phyloP scores from a whole-genome alignment of 2,113 vertebrate genomes.

The Anguilla rostrata region DNA sequence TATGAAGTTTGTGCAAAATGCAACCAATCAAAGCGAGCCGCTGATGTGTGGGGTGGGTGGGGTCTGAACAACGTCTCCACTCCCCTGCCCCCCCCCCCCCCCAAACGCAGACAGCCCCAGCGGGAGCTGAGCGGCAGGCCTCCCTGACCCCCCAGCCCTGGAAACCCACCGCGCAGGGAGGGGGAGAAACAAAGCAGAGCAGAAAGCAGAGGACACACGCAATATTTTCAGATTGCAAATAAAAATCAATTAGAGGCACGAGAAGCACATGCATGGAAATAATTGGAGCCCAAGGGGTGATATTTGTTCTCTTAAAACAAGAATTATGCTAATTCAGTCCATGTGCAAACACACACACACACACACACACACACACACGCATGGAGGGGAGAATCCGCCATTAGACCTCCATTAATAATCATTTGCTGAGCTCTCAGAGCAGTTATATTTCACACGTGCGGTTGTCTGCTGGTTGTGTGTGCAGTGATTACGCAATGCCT shows the following conservation, averaged over 20 bases:
- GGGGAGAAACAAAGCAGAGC: constrained; percentile 41
- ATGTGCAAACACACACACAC: constrained; percentile 58
- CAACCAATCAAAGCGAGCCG: too few relatives aligned
- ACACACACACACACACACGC: constrained; percentile 57
- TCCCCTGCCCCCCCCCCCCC: too few relatives aligned
- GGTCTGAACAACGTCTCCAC: too few relatives aligned
- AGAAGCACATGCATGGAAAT: constrained; percentile 76
- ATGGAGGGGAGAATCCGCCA: constrained; percentile 56
- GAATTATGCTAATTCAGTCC: constrained; percentile 72
- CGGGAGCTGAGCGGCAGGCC: neutral
- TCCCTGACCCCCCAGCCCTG: constrained; percentile 8
- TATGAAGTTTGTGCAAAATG: too few relatives aligned
- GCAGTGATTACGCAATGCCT: neutral
- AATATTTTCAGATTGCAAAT: constrained; percentile 45
- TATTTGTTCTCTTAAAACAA: constrained; percentile 78
- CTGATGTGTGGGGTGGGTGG: too few relatives aligned
- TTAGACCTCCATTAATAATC: constrained; percentile 68
- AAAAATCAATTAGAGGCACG: constrained; percentile 60
- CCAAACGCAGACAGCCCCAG: too few relatives aligned
- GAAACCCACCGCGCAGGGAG: constrained; percentile 31
- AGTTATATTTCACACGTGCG: constrained; percentile 7
- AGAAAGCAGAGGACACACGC: constrained; percentile 22
- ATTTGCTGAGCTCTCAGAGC: constrained; percentile 51
- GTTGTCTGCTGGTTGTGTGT: constrained; percentile 1
- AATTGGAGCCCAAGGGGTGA: constrained; percentile 79